Evolutionary conservation across 2,113 vertebrate species (phyloP).

Genomic region (Cavia aperea): DNA sequence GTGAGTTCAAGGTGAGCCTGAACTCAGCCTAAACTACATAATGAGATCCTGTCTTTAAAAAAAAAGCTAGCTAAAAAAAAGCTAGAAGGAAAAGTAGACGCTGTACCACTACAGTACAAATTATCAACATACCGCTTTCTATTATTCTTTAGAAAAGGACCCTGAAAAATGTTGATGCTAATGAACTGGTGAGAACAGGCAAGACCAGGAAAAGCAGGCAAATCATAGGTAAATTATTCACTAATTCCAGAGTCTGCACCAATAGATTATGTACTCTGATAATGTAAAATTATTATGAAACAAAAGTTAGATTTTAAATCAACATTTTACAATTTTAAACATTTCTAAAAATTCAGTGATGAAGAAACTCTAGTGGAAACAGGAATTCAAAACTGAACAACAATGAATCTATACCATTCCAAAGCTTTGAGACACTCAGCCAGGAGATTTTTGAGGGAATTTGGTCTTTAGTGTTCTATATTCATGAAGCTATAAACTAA

Average conservation of each 20-base stretch:
- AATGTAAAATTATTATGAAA: background rate
- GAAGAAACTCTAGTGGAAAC: constrained; percentile 3
- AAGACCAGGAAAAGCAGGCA: background rate
- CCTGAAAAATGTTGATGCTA: background rate
- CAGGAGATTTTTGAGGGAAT: background rate
- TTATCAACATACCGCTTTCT: background rate
- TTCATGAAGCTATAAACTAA: background rate
- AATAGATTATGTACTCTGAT: background rate
- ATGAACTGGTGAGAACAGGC: background rate
- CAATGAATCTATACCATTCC: background rate
- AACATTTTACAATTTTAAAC: background rate
- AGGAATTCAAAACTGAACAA: background rate
- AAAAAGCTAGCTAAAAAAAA: background rate
- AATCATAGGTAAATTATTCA: background rate
- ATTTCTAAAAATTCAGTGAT: background rate
- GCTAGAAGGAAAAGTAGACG: background rate
- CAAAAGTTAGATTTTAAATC: background rate
- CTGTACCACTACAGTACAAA: background rate
- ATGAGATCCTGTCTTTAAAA: background rate
- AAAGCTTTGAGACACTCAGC: background rate
- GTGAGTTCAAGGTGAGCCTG: background rate
- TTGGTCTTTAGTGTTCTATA: background rate
- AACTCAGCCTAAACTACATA: background rate
- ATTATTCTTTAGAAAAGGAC: background rate
- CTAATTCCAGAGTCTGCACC: background rate